Conservation (phyloP, 2,888 invertebrate species). For the Tiliacea aurago region DNA sequence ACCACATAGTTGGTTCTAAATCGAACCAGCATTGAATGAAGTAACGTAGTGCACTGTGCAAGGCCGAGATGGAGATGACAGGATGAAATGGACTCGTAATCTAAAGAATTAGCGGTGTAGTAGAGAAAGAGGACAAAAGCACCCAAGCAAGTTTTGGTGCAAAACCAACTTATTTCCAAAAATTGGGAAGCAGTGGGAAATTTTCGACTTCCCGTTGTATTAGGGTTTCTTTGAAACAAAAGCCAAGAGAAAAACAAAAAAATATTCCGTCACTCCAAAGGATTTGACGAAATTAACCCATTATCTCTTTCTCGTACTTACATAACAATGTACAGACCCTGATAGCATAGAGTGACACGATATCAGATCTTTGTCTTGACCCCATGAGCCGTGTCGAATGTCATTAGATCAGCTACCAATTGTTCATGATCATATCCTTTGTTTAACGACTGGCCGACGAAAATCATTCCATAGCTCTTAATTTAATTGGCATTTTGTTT, state of each 20-base stretch:
- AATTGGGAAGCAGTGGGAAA: neutral
- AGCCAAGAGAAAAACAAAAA: neutral
- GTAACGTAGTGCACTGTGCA: neutral
- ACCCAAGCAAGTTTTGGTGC: no score
- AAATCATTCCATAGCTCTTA: slow-evolving; percentile 39
- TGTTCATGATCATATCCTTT: slow-evolving; percentile 63
- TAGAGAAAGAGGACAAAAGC: neutral
- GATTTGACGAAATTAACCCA: neutral
- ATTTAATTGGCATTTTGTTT: slow-evolving; percentile 51
- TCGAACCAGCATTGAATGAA: neutral
- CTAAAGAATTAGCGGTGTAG: neutral
- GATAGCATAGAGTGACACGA: slow-evolving; percentile 53
- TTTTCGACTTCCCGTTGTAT: neutral
- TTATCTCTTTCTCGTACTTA: neutral
- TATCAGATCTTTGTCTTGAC: slow-evolving; percentile 73
- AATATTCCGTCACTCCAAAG: neutral
- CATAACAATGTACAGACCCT: slow-evolving; percentile 4
- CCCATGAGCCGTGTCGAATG: slow-evolving; percentile 77
- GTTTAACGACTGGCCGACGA: slow-evolving; percentile 51
- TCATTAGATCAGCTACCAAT: slow-evolving; percentile 73
- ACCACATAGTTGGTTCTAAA: neutral
- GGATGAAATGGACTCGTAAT: neutral
- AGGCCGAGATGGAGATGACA: neutral
- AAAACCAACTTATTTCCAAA: neutral
- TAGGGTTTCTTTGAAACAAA: neutral